A percentile compares a stretch with the other conserved stretches of the same genome.
Evolutionary conservation across 2,888 invertebrate genomes (phyloP).

Genomic region (Aporophyla lueneburgensis): DNA sequence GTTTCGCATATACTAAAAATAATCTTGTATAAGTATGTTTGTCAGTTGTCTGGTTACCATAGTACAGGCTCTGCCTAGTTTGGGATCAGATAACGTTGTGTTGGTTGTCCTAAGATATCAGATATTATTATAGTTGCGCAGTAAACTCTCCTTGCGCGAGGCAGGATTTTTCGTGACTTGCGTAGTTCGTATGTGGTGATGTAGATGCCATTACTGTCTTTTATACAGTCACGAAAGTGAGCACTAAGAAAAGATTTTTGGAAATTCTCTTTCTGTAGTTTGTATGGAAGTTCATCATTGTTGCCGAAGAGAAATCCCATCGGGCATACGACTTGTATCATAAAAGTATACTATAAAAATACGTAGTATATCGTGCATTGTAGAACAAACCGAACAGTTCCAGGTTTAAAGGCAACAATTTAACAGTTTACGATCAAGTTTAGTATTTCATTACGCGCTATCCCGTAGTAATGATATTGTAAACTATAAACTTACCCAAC

Average conservation of each 20-base stretch:
- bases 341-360: neutral
- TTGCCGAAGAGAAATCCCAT: too few relatives aligned
- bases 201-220: too few relatives aligned
- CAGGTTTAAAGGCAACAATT: slow-evolving; percentile 64
- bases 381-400: slow-evolving; percentile 1
- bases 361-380: slow-evolving; percentile 21
- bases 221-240: neutral
- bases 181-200: too few relatives aligned
- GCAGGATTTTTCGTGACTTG: too few relatives aligned
- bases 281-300: neutral
- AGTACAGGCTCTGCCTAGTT: too few relatives aligned
- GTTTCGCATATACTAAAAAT: too few relatives aligned
- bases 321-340: neutral
- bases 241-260: neutral
- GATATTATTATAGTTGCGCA: too few relatives aligned
- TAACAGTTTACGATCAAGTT: slow-evolving; percentile 65
- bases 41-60: too few relatives aligned
- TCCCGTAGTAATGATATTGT: slow-evolving; percentile 61
- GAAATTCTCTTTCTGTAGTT: neutral
- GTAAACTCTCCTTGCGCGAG: too few relatives aligned
- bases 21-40: too few relatives aligned
- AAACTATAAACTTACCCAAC: slow-evolving; percentile 59
- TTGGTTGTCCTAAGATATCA: too few relatives aligned
- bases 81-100: too few relatives aligned
- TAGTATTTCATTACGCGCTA: slow-evolving; percentile 66